Evolutionary conservation across 2,113 vertebrate genomes (phyloP), one percentile per base, ranked within the genome.

Genomic region (Epinephelus fuscoguttatus): DNA sequence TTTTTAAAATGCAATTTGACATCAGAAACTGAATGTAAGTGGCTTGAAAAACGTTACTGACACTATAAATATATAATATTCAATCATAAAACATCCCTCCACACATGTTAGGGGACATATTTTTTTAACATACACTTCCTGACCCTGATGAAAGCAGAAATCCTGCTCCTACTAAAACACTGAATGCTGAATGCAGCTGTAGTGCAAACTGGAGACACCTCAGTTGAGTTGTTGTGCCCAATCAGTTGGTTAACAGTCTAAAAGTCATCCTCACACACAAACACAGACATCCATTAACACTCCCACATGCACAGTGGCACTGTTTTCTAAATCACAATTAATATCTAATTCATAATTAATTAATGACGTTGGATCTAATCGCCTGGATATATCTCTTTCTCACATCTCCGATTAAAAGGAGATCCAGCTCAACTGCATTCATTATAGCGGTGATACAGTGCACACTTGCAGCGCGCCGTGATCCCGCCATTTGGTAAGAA

Each of bases 401-500:
- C 8, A 11, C 17, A 79, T 80, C 75, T 66, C 56, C 66, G 50
- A 67, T 42, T 45, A 30, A 67, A 71, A 42, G 56, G 4, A 74
- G 37, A 33, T 18, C 69, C 45, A 71, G 72, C 81, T 56, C 14
- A 30, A 70, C n/a, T 50, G 66, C 37, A 63, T 80, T 75, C 45
- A 52, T 67, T 33, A 49, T 4, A 53, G 47, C 78, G 59, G 59
- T 18, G 55, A 2, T 4, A 37, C 78, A 42, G 42, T 56, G 42
- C 49, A 56, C 64, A 70, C 80, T 45, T 15, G 62, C 75, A 72
- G 60, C 33, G 59, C 72, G 72, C 71, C 49, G 40, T 40, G 33
- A 78, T 75, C 72, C 25, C 37, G 14, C 68, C 40, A 40, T 74
- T 84, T 57, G 70, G 30, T 33, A 50, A 27, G 47, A 76, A 64